Conservation (phyloP, 2,888 invertebrate genomes). For the Dione vanillae region DNA sequence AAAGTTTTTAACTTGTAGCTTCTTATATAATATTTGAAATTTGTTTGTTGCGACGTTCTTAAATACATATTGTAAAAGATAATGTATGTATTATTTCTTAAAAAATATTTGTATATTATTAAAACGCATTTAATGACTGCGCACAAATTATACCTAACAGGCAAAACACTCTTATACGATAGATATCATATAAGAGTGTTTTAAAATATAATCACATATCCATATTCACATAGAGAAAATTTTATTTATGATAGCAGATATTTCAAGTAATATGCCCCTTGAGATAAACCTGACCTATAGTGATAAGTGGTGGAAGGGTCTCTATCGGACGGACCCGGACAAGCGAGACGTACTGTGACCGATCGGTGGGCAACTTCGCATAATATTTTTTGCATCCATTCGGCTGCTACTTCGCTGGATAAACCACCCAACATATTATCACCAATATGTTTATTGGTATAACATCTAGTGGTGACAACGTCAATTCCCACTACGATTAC, state of each 20-base stretch:
- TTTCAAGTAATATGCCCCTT: constrained; percentile 68
- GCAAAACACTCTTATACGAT: too few relatives aligned
- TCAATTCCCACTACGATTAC: constrained; percentile 81
- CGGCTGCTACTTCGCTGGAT: constrained; percentile 35
- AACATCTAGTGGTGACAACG: constrained; percentile 79
- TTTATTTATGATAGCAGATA: constrained; percentile 51
- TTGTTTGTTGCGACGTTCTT: too few relatives aligned
- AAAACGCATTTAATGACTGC: too few relatives aligned
- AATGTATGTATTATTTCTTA: too few relatives aligned
- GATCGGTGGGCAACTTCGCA: constrained; percentile 49
- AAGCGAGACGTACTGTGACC: constrained; percentile 47
- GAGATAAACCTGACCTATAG: constrained; percentile 71
- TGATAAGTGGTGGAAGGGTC: constrained; percentile 64
- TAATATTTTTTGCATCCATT: constrained; percentile 52
- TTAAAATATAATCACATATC: neutral
- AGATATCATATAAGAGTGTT: neutral
- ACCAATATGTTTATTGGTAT: constrained; percentile 82
- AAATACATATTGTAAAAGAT: too few relatives aligned
- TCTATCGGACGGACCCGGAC: constrained; percentile 49
- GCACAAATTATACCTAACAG: too few relatives aligned
- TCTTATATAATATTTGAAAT: too few relatives aligned
- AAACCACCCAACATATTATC: constrained; percentile 44
- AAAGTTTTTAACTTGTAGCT: too few relatives aligned
- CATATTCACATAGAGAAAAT: constrained; percentile 8
- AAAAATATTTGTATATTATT: too few relatives aligned